Base-by-base conservation (phyloP, 2,113 vertebrate species). In the Corythornis madagascariensis region DNA sequence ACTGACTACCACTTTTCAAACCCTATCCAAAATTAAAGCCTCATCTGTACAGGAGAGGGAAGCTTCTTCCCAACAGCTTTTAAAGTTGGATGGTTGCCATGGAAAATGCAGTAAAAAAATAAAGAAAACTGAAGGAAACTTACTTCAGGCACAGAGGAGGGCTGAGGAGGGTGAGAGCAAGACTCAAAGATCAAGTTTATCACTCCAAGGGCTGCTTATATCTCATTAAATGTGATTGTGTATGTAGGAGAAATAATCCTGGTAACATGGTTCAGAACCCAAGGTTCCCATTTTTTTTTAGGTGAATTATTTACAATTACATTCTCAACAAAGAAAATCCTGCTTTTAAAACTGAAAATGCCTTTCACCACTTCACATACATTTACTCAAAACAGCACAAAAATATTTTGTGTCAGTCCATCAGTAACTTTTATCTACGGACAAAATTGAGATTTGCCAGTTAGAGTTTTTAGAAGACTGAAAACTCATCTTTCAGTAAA, bases 11-110 rank as follows among this genome's bases (percentile, higher is more conserved):
- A 11, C 22, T 82, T 89, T 69, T 89, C 43, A 81, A 83, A 60
- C 43, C 38, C 42, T 25, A 80, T 43, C 28, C 35, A 77, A 81
- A 90, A 93, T 86, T 71, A 73, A 90, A 95, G 33, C 7, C 60
- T 86, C 38, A 77, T 70, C 59, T 66, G 21, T 76, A 91, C 21
- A 13, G 74, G 67, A 91, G 70, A 87, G 75, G 10, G 33, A 29
- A 79, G 59, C 63, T 79, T 56, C 83, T 57, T 85, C 31, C 72
- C 35, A 79, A 72, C 13, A 35, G 33, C 16, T 92, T 89, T 53
- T 70, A 14, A 83, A 81, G 64, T 2, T 80, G 80, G 64, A 70
- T 42, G 76, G 33, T 31, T 38, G 79, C 42, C 88, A 80, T 4
- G 31, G 60, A 77, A 94, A 94, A 90, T 18, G 6, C 25, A 83